These are phyloP conservation scores for Parotocinclus haroldoi DNA, from an alignment of 2,797 vertebrate genomes.

Conservation along the genomic window DNA sequence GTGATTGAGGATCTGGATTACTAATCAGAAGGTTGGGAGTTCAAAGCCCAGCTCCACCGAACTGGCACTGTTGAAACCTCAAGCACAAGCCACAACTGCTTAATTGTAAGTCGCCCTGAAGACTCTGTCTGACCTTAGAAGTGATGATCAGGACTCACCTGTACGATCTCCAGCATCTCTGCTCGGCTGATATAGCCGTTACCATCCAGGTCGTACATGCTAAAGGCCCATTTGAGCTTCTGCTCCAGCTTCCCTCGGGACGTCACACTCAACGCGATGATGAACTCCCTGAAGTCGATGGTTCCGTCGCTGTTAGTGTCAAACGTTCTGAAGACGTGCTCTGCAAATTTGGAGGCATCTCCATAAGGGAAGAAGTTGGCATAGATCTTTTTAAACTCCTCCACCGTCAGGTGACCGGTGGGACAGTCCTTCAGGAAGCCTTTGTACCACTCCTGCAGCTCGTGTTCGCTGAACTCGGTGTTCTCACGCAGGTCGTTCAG, in stretches of 20 bases:
- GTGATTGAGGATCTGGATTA: too few species aligned
- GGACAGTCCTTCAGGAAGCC: conserved; percentile 87
- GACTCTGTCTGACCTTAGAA: too few species aligned
- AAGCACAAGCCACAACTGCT: too few species aligned
- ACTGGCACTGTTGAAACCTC: too few species aligned
- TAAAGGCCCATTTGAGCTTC: conserved; percentile 85
- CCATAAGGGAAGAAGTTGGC: conserved; percentile 85
- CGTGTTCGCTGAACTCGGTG: conserved; percentile 83
- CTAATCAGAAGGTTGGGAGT: too few species aligned
- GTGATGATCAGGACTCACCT: conserved; percentile 61
- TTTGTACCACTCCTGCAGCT: conserved; percentile 88
- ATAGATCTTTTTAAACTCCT: conserved; percentile 87
- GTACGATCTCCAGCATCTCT: conserved; percentile 87
- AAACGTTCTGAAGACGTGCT: conserved; percentile 84
- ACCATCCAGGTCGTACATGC: conserved; percentile 85
- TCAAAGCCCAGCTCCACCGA: too few species aligned
- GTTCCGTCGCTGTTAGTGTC: conserved; percentile 82
- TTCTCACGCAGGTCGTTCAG: conserved; percentile 84
- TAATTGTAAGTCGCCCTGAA: too few species aligned
- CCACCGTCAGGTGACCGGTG: conserved; percentile 81
- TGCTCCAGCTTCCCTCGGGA: conserved; percentile 82
- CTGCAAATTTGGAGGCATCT: conserved; percentile 81
- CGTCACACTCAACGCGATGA: conserved; percentile 82
- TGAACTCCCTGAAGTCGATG: conserved; percentile 86
- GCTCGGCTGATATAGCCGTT: conserved; percentile 86